Percentiles rank a stretch among this genome's conserved stretches.
Conservation (phyloP, 2,888 invertebrate species). For the Heteropelma amictum region DNA sequence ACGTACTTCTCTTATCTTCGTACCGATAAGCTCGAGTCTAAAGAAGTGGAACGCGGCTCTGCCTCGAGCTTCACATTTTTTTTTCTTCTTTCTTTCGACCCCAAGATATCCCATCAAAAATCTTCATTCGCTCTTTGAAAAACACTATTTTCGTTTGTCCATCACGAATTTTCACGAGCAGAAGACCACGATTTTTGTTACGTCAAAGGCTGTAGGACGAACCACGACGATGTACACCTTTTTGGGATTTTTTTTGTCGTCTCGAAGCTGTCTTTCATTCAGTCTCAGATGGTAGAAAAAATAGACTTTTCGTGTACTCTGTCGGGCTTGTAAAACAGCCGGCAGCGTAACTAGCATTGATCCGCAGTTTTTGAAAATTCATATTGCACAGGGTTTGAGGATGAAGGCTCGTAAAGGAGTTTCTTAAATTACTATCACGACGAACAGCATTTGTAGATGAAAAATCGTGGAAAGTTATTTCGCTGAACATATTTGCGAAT, state of each 20-base stretch:
- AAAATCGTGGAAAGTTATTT: background rate
- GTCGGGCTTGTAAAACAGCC: constrained; percentile 63
- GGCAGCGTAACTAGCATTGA: constrained; percentile 56
- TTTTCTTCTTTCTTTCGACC: constrained; percentile 6
- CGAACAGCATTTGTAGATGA: background rate
- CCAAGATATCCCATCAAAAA: constrained; percentile 38
- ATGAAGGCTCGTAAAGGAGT: background rate
- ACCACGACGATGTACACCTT: constrained; percentile 51
- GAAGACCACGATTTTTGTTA: constrained; percentile 46
- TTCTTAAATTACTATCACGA: background rate
- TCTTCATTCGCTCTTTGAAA: constrained; percentile 44
- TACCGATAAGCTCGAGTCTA: constrained; percentile 1
- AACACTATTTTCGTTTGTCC: constrained; percentile 41
- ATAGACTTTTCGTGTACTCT: background rate
- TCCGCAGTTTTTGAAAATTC: constrained; percentile 60
- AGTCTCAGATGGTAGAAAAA: constrained; percentile 10
- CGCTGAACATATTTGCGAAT: no score
- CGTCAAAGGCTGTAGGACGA: constrained; percentile 64
- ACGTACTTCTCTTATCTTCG: background rate
- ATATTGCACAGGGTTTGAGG: constrained; percentile 59
- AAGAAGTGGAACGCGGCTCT: constrained; percentile 34
- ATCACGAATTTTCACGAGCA: constrained; percentile 15
- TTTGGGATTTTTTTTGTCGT: constrained; percentile 31
- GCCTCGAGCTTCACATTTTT: constrained; percentile 16
- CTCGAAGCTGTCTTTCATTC: constrained; percentile 29